phyloP scores from a whole-genome alignment of 2,113 vertebrate species.

The Sander vitreus region DNA sequence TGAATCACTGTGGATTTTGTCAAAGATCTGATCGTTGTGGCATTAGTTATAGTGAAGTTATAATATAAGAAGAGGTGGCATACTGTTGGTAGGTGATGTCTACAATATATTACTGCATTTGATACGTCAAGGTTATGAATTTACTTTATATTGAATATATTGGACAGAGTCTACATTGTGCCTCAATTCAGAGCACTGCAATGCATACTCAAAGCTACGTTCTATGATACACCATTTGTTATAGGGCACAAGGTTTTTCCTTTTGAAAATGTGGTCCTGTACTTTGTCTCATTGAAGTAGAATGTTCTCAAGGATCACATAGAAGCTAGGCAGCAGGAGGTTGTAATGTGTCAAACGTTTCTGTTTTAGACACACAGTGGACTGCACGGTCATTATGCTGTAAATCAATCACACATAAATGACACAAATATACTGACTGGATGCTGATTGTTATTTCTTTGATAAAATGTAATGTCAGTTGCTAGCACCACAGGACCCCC shows the following conservation, averaged over 20 bases:
- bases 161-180: not conserved
- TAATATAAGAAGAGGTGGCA: not conserved
- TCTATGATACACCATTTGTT: constrained; percentile 1
- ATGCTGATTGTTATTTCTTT: not conserved
- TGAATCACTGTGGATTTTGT: not conserved
- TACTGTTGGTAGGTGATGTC: not conserved
- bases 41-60: not conserved
- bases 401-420: not conserved
- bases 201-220: constrained; percentile 5
- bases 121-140: not conserved
- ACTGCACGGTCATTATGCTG: not conserved
- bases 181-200: constrained; percentile 3
- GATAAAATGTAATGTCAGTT: not conserved
- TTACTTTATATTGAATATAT: not conserved
- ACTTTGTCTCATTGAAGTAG: not conserved
- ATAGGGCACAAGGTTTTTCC: not conserved
- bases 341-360: not conserved
- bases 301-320: too few species aligned
- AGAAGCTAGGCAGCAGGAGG: not conserved
- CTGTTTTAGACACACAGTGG: not conserved
- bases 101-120: not conserved
- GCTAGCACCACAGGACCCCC: not conserved
- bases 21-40: not conserved
- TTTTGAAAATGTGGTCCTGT: not conserved
- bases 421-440: not conserved